Percentiles rank a stretch among this genome's conserved stretches.
These are phyloP conservation scores for Aethes cnicana DNA, from an alignment of 2,888 invertebrate genomes.

Conservation along the genomic window DNA sequence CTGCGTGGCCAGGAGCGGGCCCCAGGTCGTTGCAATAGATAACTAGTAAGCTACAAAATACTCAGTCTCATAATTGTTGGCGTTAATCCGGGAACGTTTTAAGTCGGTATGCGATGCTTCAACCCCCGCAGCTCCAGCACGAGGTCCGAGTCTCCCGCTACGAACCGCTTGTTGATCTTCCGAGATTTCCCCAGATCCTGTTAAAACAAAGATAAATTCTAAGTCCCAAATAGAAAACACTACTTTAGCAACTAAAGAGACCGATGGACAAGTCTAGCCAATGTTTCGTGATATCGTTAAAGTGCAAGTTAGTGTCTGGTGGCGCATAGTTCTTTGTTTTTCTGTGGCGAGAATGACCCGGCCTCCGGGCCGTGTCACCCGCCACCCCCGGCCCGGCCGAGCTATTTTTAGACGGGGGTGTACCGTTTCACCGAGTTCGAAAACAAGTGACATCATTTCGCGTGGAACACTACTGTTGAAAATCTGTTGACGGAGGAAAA, in stretches of 20 bases:
- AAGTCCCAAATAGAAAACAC: neutral
- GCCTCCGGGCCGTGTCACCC: constrained; percentile 69
- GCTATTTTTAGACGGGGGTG: constrained; percentile 78
- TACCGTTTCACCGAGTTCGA: constrained; percentile 51
- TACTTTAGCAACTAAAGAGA: too few species aligned
- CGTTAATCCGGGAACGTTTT: constrained; percentile 66
- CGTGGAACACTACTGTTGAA: constrained; percentile 25
- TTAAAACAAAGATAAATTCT: constrained; percentile 42
- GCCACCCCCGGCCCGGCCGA: constrained; percentile 68
- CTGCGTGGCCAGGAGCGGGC: constrained; percentile 42
- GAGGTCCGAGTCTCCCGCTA: constrained; percentile 84
- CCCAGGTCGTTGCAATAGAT: constrained; percentile 56
- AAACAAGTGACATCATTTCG: constrained; percentile 43
- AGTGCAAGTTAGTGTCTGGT: constrained; percentile 1
- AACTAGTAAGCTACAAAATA: constrained; percentile 71
- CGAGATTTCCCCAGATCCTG: constrained; percentile 62
- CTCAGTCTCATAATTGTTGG: constrained; percentile 80
- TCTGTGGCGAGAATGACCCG: constrained; percentile 62
- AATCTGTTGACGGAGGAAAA: neutral
- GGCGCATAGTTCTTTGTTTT: constrained; percentile 20
- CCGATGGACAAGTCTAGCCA: too few species aligned
- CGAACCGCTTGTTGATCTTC: constrained; percentile 84
- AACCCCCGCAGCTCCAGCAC: constrained; percentile 85
- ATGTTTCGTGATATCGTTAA: neutral
- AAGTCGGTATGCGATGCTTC: constrained; percentile 83